Base-by-base conservation (phyloP, 2,113 vertebrate species). In the Podarcis muralis region DNA sequence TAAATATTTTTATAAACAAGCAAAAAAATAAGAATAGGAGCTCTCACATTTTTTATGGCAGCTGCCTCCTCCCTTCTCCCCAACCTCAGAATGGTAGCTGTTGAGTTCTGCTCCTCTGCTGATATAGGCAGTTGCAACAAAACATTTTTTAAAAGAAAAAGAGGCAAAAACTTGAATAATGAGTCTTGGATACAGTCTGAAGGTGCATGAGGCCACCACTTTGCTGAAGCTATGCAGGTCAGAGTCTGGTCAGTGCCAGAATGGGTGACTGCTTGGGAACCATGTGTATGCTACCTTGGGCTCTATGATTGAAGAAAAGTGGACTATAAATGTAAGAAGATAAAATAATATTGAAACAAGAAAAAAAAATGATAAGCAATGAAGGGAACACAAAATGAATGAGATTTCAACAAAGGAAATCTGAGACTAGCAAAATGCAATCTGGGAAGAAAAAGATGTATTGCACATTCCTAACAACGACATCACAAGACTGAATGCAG, bases 401-500 rank as follows among this genome's bases (percentile, higher is more conserved):
- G 15, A 4, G n/a, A 77, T 57, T 59, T 80, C 6, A 9, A n/a
- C 57, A 62, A 62, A 30, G 25, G 40, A 78, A 78, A 78, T 9
- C 4, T 74, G 25, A 53, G 13, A 15, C 6, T 5, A 53, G 48
- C 43, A 30, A 53, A 53, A 71, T 13, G 20, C n/a, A 81, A 65
- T 37, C 79, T n/a, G n/a, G 53, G 16, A 32, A 69, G 7, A 25
- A 77, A 77, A 77, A 23, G 8, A 13, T 25, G 15, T 18, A 25
- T 22, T 30, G 40, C 4, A 48, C 40, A 79, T 15, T 30, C 12
- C 25, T 15, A 30, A 30, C 18, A 62, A 20, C 9, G 3, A 23
- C 18, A 27, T 8, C 6, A 9, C 6, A 71, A 37, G 81, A 91
- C 89, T 93, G 91, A 91, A 82, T 8, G 20, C 37, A 65, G 79